phyloP scores from a whole-genome alignment of 2,888 invertebrate genomes.

The Fragum sueziense region DNA sequence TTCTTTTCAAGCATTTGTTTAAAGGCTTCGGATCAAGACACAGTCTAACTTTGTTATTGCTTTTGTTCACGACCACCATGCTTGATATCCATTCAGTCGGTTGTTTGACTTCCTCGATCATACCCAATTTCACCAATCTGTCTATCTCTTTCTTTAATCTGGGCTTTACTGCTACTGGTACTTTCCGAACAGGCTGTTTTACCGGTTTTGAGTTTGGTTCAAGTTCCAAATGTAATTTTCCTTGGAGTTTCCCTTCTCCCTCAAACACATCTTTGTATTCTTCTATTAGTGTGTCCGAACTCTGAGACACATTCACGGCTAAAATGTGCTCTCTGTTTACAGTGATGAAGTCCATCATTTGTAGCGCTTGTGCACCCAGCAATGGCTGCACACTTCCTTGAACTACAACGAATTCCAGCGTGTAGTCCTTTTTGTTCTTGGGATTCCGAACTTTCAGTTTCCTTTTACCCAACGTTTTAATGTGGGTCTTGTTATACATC shows the following conservation, averaged over 20 bases:
- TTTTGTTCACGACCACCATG: constrained; percentile 53
- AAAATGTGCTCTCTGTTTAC: constrained; percentile 37
- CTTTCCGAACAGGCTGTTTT: constrained; percentile 48
- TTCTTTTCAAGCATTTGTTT: constrained; percentile 47
- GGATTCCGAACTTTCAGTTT: constrained; percentile 28
- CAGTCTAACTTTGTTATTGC: constrained; percentile 28
- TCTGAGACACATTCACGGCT: not conserved
- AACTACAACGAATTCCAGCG: constrained; percentile 34
- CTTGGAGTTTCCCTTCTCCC: constrained; percentile 43
- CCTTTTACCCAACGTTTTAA: constrained; percentile 30
- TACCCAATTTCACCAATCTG: constrained; percentile 32
- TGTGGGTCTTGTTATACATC: constrained; percentile 47
- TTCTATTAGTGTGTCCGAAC: not conserved
- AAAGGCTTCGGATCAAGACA: constrained; percentile 61
- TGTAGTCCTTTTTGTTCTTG: constrained; percentile 35
- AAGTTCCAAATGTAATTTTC: constrained; percentile 27
- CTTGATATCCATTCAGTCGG: constrained; percentile 60
- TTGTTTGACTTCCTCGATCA: constrained; percentile 47
- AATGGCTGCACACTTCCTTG: constrained; percentile 24
- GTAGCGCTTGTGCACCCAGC: constrained; percentile 24
- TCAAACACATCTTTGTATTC: constrained; percentile 28
- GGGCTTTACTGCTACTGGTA: constrained; percentile 48
- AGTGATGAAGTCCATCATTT: constrained; percentile 41
- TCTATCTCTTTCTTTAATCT: constrained; percentile 52
- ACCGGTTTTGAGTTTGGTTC: constrained; percentile 45